phyloP scores from a whole-genome alignment of 2,113 vertebrate genomes.

The Alaudala cheleensis region DNA sequence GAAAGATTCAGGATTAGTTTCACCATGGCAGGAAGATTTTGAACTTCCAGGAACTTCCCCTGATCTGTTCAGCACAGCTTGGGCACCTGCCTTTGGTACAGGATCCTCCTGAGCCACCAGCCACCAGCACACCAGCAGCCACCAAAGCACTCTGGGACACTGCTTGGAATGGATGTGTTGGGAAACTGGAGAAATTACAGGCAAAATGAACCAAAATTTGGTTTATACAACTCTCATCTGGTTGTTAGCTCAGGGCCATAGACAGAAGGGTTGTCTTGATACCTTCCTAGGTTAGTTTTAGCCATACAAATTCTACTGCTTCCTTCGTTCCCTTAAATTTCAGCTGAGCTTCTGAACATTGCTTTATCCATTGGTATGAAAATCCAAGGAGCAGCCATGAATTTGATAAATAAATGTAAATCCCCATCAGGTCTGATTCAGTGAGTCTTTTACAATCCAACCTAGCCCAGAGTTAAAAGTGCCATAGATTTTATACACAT shows the following conservation, averaged over 20 bases:
- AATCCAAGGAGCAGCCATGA: background rate
- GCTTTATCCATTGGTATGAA: background rate
- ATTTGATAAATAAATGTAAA: background rate
- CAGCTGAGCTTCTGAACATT: background rate
- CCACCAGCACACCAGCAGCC: background rate
- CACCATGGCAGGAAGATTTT: background rate
- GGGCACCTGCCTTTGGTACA: background rate
- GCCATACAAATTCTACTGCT: background rate
- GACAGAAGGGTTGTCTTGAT: background rate
- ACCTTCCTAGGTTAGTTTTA: background rate
- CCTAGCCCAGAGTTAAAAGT: background rate
- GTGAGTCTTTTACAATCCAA: background rate
- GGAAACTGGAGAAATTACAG: background rate
- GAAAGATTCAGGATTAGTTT: background rate
- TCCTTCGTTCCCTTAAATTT: background rate
- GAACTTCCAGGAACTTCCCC: background rate
- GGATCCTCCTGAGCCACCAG: background rate
- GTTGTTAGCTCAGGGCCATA: background rate
- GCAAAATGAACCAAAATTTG: background rate
- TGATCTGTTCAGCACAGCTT: background rate
- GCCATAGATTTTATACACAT: accelerated
- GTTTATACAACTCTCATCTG: background rate
- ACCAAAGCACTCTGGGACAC: background rate
- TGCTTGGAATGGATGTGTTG: accelerated
- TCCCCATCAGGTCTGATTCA: background rate